Evolutionary conservation across 2,113 vertebrate genomes (phyloP).

Genomic region (Bubo scandiacus): DNA sequence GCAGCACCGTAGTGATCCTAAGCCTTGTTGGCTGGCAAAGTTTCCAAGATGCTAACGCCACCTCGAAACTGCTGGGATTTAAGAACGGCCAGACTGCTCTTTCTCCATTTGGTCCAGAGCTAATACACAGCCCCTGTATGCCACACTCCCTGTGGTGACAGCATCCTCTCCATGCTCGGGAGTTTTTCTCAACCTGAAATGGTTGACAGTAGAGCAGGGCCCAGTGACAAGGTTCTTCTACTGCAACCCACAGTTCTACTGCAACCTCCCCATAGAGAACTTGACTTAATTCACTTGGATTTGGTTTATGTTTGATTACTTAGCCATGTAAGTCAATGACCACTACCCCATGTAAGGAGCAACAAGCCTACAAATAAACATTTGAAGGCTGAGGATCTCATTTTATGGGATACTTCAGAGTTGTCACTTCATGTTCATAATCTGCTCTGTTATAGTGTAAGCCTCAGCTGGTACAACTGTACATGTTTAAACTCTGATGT

Average conservation of each 20-base stretch:
- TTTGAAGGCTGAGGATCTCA: neutral
- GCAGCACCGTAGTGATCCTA: no score
- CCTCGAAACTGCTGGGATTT: neutral
- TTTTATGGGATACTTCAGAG: neutral
- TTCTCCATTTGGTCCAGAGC: neutral
- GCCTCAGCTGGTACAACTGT: neutral
- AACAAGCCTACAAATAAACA: neutral
- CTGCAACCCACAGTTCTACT: neutral
- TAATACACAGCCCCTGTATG: no score
- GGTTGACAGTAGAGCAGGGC: neutral
- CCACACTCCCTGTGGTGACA: rapidly evolving
- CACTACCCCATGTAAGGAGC: neutral
- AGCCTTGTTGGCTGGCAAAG: neutral
- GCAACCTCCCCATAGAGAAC: neutral
- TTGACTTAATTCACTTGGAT: neutral
- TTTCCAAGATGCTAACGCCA: neutral
- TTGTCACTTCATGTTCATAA: neutral
- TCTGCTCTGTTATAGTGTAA: neutral
- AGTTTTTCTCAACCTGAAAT: neutral
- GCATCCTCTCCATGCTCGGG: neutral
- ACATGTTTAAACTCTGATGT: neutral
- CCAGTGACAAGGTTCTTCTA: neutral
- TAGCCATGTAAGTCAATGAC: neutral
- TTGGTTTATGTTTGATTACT: neutral
- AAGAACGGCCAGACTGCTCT: neutral